Evolutionary conservation across 2,797 vertebrate species (phyloP), one percentile per base, ranked within the genome.

Genomic region (Hyperoplus lanceolatus): DNA sequence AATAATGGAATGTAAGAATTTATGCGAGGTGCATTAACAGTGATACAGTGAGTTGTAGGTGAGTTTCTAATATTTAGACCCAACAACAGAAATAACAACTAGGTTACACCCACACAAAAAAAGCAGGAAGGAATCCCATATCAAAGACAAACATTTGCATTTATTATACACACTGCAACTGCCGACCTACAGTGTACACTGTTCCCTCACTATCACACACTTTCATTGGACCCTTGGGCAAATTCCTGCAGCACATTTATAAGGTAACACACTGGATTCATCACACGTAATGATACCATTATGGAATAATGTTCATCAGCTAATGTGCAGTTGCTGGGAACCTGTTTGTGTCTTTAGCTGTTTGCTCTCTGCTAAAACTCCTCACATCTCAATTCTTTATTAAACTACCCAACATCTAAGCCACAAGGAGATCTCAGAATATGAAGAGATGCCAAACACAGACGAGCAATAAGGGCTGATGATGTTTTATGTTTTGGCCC

Each of bases 231-330:
- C 79, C 87, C 85, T 63, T 42, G 75, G 71, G 90, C 70, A 0
- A 75, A 85, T 70, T 84, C 38, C 68, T 89, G 72, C 56, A 87
- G 77, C 86, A 87, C 88, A 90, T 91, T 91, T 91, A 86, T 86
- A 82, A 73, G 75, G 64, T 78, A 86, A 91, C 91, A 91, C 74
- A 75, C 81, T 75, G 70, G 78, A 92, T 93, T 90, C 87, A 93
- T 93, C 88, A 86, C 73, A 81, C 59, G 13, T 93, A 94, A 93
- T 92, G 90, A 90, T 86, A 80, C 86, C 82, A 90, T 93, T 90
- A 92, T 84, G 79, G 80, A 89, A 88, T 90, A 85, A 92, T 91
- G 88, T 92, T 90, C 87, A 92, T 92, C 87, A 85, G 77, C 89
- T 90, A 92, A 90, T 91, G 89, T 83, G 83, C 72, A 49, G 84